These are phyloP conservation scores for Dipodomys merriami DNA, from an alignment of 2,113 vertebrate species.

Conservation along the genomic window DNA sequence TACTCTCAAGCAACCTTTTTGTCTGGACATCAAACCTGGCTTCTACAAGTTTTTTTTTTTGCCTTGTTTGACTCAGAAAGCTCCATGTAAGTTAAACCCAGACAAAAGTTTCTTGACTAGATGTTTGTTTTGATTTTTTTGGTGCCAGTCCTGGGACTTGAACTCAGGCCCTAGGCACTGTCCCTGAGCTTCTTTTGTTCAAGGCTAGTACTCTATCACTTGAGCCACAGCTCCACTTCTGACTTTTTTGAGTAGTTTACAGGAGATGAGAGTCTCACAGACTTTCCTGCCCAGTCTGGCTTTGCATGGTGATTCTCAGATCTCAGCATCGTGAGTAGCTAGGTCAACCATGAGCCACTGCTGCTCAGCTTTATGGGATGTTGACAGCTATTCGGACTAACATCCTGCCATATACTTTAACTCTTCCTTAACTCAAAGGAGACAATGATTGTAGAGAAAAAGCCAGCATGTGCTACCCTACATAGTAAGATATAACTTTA, in stretches of 20 bases:
- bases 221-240: too few species aligned
- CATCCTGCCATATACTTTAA: constrained; percentile 57
- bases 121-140: too few species aligned
- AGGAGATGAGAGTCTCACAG: too few species aligned
- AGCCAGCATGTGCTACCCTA: not conserved
- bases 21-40: constrained; percentile 35
- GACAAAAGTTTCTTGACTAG: constrained; percentile 55
- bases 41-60: constrained; percentile 33
- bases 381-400: constrained; percentile 58
- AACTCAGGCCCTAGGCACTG: too few species aligned
- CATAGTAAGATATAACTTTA: constrained; percentile 12
- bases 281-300: too few species aligned
- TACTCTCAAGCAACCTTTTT: constrained; percentile 15
- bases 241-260: too few species aligned
- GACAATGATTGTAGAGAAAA: constrained; percentile 13
- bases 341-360: too few species aligned
- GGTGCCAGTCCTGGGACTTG: too few species aligned
- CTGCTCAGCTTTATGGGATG: not conserved
- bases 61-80: constrained; percentile 61
- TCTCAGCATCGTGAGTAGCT: too few species aligned
- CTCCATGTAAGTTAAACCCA: constrained; percentile 23
- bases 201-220: too few species aligned
- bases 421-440: constrained; percentile 54
- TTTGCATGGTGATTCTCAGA: too few species aligned
- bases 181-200: too few species aligned